phyloP scores from a whole-genome alignment of 2,888 invertebrate species.

The Plusia festucae region DNA sequence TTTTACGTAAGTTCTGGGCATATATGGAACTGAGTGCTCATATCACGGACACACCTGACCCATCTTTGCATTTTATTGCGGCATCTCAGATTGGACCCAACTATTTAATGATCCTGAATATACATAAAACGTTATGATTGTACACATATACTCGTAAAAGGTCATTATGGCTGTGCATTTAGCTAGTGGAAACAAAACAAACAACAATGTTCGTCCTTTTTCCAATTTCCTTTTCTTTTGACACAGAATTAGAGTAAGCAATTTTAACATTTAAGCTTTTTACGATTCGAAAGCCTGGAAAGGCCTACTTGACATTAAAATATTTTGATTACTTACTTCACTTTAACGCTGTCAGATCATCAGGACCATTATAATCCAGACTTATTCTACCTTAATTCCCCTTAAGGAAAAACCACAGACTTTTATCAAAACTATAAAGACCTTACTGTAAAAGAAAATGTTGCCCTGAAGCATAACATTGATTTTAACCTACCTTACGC shows the following conservation, averaged over 20 bases:
- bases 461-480: not conserved
- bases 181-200: not conserved
- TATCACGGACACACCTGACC: not conserved
- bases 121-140: not conserved
- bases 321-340: no score
- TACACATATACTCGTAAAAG: not conserved
- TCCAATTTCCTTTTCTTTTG: no score
- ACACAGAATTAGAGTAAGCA: no score
- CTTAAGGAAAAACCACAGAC: not conserved
- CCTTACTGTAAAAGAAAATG: not conserved
- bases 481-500: not conserved
- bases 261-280: no score
- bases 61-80: constrained; percentile 3
- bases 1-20: not conserved
- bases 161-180: not conserved
- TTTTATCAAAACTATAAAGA: no score
- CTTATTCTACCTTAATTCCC: no score
- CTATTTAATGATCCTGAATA: not conserved
- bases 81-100: not conserved
- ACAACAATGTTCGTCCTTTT: no score
- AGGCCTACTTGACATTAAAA: no score
- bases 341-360: not conserved
- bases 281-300: no score
- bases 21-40: constrained; percentile 1
- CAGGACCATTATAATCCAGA: no score